Base-by-base conservation (phyloP, 1,140 invertebrate species). In the Drosophila equinoxialis region DNA sequence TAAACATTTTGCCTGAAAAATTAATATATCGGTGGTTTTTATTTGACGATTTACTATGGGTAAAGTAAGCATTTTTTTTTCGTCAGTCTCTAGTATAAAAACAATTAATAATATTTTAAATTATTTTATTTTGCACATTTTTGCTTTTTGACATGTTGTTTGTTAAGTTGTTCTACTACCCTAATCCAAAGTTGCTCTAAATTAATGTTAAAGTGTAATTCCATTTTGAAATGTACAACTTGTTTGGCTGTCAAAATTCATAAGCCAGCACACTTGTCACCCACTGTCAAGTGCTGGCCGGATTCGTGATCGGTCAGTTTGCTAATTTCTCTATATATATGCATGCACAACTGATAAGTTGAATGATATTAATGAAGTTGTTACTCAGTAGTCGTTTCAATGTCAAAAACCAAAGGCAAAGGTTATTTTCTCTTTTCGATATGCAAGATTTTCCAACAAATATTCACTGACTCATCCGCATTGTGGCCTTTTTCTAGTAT, bases 191-290 rank as follows among this genome's bases (percentile, higher is more conserved):
- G 17, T 39, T 71, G 48, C 23, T n/a, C 3, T 57, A 59, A 65
- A 65, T 54, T 57, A 5, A 33, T 33, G 26, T 70, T 0, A 30
- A 6, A 73, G 71, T 73, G 71, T 58, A 73, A 6, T 6, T 20
- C 33, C 14, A 51, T 35, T 54, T 69, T 61, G 17, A 61, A 30
- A 51, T 71, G 58, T 74, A 69, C 76, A 74, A 74, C 72, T 70
- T 74, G 75, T 76, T 51, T 74, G 66, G 60, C 74, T 91, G 90
- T 91, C 90, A 91, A 79, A 90, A 90, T 65, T 66, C 61, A 90
- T 91, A 77, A 79, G 75, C 81, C 79, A 83, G 68, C 74, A 83
- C 90, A 91, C 90, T 91, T 91, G 90, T 91, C 83, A 91, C 75
- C 85, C 57, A 71, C 68, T 76, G 74, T 76, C 68, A 73, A 37